phyloP scores from a whole-genome alignment of 2,113 vertebrate species.

The Rhinichthys klamathensis region DNA sequence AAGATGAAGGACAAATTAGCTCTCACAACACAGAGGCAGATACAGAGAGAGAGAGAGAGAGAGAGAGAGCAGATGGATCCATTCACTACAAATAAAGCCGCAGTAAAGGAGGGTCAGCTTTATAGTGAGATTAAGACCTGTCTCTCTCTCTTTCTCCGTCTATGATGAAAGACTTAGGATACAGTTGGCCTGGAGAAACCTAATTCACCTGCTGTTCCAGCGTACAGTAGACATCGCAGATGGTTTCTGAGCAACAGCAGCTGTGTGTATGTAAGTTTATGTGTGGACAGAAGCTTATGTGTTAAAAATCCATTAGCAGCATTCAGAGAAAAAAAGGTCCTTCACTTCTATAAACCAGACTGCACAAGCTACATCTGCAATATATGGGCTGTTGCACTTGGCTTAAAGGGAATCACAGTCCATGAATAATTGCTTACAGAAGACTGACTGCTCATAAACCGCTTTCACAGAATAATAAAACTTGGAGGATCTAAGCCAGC shows the following conservation, averaged over 20 bases:
- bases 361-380: not conserved
- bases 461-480: conserved; percentile 19
- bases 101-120: conserved; percentile 34
- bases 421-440: conserved; percentile 32
- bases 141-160: not conserved
- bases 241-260: conserved; percentile 33
- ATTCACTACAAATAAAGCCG: conserved; percentile 43
- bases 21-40: conserved; percentile 33
- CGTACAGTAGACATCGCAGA: conserved; percentile 15
- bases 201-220: not conserved
- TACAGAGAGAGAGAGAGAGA: not conserved
- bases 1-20: conserved; percentile 57
- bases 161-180: not conserved
- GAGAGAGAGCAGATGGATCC: conserved; percentile 52
- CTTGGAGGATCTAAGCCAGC: not conserved
- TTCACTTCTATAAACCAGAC: conserved; percentile 19
- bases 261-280: conserved; percentile 4
- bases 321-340: conserved; percentile 34
- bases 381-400: conserved; percentile 23
- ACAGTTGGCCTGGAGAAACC: not conserved
- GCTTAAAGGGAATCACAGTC: conserved; percentile 16
- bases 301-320: conserved; percentile 11
- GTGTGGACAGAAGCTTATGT: conserved; percentile 9
- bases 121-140: conserved; percentile 15
- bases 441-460: conserved; percentile 18